A percentile compares a stretch with the other conserved stretches of the same genome.
Evolutionary conservation across 1,140 invertebrate species (phyloP).

Genomic region (Campoletis sonorensis): DNA sequence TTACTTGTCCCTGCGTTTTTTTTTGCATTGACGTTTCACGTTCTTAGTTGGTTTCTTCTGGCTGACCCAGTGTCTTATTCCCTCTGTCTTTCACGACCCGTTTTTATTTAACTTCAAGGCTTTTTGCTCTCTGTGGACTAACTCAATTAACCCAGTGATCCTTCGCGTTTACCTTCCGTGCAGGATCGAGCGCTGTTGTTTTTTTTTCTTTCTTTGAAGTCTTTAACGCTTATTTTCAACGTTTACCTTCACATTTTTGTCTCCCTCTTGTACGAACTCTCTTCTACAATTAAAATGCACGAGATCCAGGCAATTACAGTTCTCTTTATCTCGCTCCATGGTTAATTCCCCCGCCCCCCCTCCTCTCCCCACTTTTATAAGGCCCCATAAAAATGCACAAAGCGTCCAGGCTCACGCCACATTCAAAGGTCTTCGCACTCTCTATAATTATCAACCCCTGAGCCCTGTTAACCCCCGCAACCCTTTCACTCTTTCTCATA

Average conservation of each 20-base stretch:
- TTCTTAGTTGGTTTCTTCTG: constrained; percentile 27
- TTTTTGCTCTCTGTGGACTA: constrained; percentile 4
- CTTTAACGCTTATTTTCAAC: neutral
- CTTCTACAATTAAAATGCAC: constrained; percentile 8
- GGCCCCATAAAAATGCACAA: constrained; percentile 15
- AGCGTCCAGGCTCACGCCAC: neutral
- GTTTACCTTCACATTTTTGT: neutral
- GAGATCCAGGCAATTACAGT: constrained; percentile 15
- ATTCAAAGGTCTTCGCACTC: constrained; percentile 13
- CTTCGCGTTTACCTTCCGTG: neutral
- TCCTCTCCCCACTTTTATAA: neutral
- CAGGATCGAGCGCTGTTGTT: neutral
- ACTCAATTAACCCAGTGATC: constrained; percentile 27
- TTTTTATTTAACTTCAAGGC: constrained; percentile 2
- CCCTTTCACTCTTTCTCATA: neutral
- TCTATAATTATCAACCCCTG: neutral
- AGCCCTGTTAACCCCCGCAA: neutral
- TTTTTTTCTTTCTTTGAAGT: neutral
- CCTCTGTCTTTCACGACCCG: neutral
- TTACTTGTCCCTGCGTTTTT: neutral
- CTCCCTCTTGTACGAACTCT: neutral
- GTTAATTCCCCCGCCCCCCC: neutral
- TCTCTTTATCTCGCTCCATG: neutral
- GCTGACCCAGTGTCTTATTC: constrained; percentile 26
- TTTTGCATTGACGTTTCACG: constrained; percentile 1